Evolutionary conservation across 2,888 invertebrate genomes (phyloP).

Genomic region (Aspidapion aeneum): DNA sequence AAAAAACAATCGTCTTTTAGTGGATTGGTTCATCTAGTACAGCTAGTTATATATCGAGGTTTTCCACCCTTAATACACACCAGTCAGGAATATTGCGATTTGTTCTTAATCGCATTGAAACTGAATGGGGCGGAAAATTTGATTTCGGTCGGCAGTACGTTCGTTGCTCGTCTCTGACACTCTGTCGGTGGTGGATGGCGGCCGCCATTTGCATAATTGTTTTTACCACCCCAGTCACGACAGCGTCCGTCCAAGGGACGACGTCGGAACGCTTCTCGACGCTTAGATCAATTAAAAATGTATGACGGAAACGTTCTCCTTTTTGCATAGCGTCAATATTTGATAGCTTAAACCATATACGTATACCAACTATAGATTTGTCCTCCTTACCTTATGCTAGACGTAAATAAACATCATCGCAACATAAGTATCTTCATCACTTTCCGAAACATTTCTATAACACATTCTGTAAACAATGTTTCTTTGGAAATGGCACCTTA

Average conservation of each 20-base stretch:
- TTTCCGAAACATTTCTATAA: too few species aligned
- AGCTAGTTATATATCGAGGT: too few species aligned
- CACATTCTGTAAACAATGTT: too few species aligned
- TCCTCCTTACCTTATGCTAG: too few species aligned
- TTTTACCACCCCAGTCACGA: not conserved
- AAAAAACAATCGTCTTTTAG: too few species aligned
- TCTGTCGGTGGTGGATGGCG: too few species aligned
- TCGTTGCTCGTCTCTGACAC: slow-evolving; percentile 37
- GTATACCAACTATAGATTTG: not conserved
- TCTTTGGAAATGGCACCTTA: too few species aligned
- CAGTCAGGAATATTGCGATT: slow-evolving; percentile 30
- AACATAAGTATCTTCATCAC: too few species aligned
- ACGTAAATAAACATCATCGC: too few species aligned
- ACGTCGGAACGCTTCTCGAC: slow-evolving; percentile 38
- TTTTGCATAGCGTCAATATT: slow-evolving; percentile 26
- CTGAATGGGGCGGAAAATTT: slow-evolving; percentile 47
- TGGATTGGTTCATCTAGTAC: too few species aligned
- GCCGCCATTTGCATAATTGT: slow-evolving; percentile 46
- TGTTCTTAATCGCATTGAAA: slow-evolving; percentile 45
- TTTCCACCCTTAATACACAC: not conserved
- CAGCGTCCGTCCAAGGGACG: slow-evolving; percentile 3
- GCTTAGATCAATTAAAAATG: slow-evolving; percentile 45
- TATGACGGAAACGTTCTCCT: slow-evolving; percentile 41
- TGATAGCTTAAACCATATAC: slow-evolving; percentile 4
- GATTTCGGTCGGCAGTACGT: slow-evolving; percentile 40